Base-by-base conservation (phyloP, 2,113 vertebrate genomes). In the Periophthalmodon schlosseri region DNA sequence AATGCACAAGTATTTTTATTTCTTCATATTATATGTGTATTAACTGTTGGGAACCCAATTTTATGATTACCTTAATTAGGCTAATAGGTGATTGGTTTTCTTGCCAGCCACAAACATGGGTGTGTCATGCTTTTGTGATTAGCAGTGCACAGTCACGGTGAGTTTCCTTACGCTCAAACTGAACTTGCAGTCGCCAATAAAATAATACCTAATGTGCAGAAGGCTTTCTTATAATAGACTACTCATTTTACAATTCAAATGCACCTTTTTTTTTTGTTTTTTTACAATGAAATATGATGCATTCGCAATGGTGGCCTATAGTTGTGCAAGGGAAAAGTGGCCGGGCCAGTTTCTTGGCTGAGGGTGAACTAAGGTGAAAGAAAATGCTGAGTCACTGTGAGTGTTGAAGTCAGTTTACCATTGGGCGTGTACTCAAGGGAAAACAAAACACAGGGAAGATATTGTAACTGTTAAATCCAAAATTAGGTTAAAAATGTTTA, bases 301-400 rank as follows among this genome's bases (percentile, higher is more conserved):
- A 56, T 56, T 10, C 21, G 3, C 4, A 4, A 36, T 44, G 4
- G 34, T n/a, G 36, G n/a, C 44, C 6, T 63, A 34, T 16, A 60
- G 3, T 18, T 14, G 28, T 63, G 60, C 60, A 34, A 63, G 5
- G 1, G 5, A 21, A 44, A 3, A n/a, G 20, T n/a, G 34, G 18
- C 2, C 44, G 20, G 10, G n/a, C 63, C 4, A 2, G 63, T 65
- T 65, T n/a, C 34, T 20, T 12, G 18, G 39, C 18, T 12, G 2
- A 10, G 61, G 34, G 33, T 44, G 33, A 21, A 11, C 0, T 18
- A 5, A 39, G 33, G 63, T 65, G 46, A 73, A 10, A 23, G 68
- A 28, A 76, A 88, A 69, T 84, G 89, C 79, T 75, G 69, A 83
- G 74, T 91, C 89, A 91, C 46, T 12, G 21, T 88, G 79, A 87